Conservation (phyloP, 2,888 invertebrate species). For the Tethea ocularis region DNA sequence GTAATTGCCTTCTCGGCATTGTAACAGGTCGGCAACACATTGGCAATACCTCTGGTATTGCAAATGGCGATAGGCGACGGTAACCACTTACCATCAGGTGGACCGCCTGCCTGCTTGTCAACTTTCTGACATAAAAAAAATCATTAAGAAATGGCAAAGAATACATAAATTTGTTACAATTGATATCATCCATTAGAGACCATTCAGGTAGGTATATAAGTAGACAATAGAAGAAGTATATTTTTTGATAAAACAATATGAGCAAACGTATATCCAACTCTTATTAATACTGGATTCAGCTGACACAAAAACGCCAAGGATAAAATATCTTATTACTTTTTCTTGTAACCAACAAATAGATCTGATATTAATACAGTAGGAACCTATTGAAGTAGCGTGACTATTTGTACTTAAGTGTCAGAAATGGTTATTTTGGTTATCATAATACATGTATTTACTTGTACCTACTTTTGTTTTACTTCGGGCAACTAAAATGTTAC, state of each 20-base stretch:
- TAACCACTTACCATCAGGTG: no score
- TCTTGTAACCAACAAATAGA: not conserved
- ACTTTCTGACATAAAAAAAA: no score
- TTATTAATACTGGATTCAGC: not conserved
- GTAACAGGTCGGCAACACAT: no score
- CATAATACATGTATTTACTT: not conserved
- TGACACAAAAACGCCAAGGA: constrained; percentile 1
- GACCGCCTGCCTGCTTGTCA: no score
- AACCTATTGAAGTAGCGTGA: not conserved
- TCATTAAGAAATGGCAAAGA: no score
- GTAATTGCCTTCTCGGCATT: no score
- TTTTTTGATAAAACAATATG: not conserved
- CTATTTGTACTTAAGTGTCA: not conserved
- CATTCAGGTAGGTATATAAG: not conserved
- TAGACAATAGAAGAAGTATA: not conserved
- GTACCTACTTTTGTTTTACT: no score
- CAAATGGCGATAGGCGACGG: no score
- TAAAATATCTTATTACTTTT: not conserved
- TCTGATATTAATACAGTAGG: not conserved
- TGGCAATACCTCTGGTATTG: no score
- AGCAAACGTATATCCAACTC: not conserved
- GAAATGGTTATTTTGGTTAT: not conserved
- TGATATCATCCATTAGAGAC: not conserved
- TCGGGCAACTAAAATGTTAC: no score
- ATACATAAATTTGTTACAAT: not conserved